Conservation (phyloP, 2,113 vertebrate genomes). For the Falcunculus frontatus region DNA sequence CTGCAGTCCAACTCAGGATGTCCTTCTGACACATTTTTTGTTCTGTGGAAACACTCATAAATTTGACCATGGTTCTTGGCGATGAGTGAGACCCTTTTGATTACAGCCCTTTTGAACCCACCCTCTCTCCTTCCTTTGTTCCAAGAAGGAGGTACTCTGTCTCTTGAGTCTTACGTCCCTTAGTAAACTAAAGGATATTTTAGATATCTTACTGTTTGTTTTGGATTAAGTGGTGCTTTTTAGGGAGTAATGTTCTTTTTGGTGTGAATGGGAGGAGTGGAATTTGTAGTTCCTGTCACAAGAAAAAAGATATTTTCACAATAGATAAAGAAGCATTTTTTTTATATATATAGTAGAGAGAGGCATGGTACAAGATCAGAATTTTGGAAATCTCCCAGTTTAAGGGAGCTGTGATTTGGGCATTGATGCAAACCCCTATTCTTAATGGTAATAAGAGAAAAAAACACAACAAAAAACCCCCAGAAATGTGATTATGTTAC, state of each 20-base stretch:
- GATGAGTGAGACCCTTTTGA: background rate
- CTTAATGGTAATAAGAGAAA: background rate
- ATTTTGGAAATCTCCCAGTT: background rate
- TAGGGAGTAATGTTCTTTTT: slow-evolving; percentile 23
- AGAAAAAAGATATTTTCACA: slow-evolving; percentile 6
- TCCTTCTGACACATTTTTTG: background rate
- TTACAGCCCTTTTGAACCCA: background rate
- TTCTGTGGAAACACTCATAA: background rate
- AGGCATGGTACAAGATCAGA: background rate
- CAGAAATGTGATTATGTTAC: background rate
- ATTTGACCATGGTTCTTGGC: background rate
- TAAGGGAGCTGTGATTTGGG: background rate
- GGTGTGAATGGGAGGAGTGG: slow-evolving; percentile 15
- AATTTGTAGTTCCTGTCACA: background rate
- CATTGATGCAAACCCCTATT: background rate
- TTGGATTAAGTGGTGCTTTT: slow-evolving; percentile 12
- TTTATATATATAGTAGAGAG: background rate
- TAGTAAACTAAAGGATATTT: slow-evolving; percentile 11
- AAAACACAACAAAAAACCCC: fast-evolving
- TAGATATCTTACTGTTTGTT: slow-evolving; percentile 40
- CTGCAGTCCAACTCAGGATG: background rate
- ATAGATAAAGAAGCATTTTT: background rate
- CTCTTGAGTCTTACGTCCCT: background rate
- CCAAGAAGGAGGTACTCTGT: background rate
- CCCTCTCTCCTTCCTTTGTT: background rate